Evolutionary conservation across 2,888 invertebrate genomes (phyloP), one percentile per base, ranked within the genome.

Genomic region (Ormyrus pomaceus): DNA sequence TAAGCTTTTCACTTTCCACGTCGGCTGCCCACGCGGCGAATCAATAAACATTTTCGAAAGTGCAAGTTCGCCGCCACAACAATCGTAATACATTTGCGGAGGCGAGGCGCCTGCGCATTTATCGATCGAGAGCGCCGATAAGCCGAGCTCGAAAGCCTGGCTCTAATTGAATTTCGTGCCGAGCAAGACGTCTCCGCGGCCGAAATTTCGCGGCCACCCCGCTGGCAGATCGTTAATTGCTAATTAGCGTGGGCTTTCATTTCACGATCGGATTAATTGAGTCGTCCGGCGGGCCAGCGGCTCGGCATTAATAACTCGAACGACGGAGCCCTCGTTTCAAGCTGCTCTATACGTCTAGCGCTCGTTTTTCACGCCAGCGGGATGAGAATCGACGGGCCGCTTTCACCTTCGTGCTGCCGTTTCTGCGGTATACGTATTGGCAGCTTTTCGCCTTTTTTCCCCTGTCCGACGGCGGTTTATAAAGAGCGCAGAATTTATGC

Each of bases 1-100:
- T 59, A 75, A 70, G 64, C 19, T 77, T 77, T 62, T 70, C 70
- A 70, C 77, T 77, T 69, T 69, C 50, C 62, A 53, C 59, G 48
- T 9, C 53, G 7, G 64, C 10, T 51, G 51, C 6, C n/a, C 59
- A 56, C 34, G 48, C 34, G 62, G 53, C 10, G 48, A 55, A 62
- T 62, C 61, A 55, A 69, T 62, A 46, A 13, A 53, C 75, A 5
- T 45, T 61, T 65, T 70, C 77, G 56, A 71, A 50, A 58, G 58
- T 13, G 34, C 34, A 34, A 34, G 34, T n/a, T 59, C 34, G 8
- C 0, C 11, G 50, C 50, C 45, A 19, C 58, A 4, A 34, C 34
- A 34, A 34, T 34, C 34, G 34, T 50, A 13, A 10, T 48, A 53
- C 13, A 62, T 34, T 11, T 10, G 46, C 9, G 9, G 62, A 11